phyloP scores from a whole-genome alignment of 1,140 invertebrate genomes.

The Campoletis sonorensis region DNA sequence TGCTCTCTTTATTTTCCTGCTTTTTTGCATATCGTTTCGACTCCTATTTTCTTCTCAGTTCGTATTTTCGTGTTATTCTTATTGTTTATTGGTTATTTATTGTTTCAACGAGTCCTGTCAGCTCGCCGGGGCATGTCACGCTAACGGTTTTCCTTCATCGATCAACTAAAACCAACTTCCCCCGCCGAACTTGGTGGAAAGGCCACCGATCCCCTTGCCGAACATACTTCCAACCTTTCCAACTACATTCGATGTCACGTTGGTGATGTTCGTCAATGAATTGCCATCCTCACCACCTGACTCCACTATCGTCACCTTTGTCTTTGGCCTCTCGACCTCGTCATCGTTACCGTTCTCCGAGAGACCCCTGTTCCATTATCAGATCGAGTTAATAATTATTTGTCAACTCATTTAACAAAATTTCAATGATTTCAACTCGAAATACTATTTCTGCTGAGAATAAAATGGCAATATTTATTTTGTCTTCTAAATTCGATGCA shows the following conservation, averaged over 20 bases:
- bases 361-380: conserved; percentile 64
- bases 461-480: not conserved
- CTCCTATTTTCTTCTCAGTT: conserved; percentile 37
- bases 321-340: conserved; percentile 79
- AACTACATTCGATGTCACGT: conserved; percentile 85
- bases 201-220: conserved; percentile 88
- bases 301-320: conserved; percentile 81
- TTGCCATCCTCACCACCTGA: conserved; percentile 81
- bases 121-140: conserved; percentile 38
- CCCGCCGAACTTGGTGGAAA: conserved; percentile 87
- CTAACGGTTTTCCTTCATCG: conserved; percentile 15
- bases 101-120: conserved; percentile 55
- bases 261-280: conserved; percentile 82
- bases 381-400: not conserved
- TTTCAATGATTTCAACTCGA: not conserved
- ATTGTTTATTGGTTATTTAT: conserved; percentile 26
- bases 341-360: conserved; percentile 82
- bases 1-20: conserved; percentile 23
- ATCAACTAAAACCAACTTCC: conserved; percentile 83
- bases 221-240: conserved; percentile 89
- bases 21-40: no score
- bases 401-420: not conserved
- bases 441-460: conserved; percentile 13
- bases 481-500: not conserved
- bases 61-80: conserved; percentile 47